These are phyloP conservation scores for Accipiter cooperii DNA, from an alignment of 2,113 vertebrate species.

Conservation along the genomic window DNA sequence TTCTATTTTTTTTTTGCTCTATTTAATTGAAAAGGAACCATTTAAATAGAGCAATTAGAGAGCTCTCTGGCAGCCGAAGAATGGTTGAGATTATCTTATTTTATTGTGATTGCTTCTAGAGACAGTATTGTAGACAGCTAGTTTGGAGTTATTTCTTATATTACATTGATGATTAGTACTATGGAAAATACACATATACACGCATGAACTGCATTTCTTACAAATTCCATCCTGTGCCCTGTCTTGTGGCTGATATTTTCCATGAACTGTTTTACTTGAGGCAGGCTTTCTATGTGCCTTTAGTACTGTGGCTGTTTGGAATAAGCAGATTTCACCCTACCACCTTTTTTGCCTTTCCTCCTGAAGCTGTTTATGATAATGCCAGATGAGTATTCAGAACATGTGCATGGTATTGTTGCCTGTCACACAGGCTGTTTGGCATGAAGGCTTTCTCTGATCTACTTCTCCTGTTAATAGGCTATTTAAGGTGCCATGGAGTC, in stretches of 20 bases:
- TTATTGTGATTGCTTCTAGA: constrained; percentile 11
- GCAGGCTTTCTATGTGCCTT: neutral
- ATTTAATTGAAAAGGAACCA: constrained; percentile 44
- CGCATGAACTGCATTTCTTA: neutral
- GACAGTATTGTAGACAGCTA: neutral
- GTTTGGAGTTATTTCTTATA: neutral
- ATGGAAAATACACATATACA: neutral
- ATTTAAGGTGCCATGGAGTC: neutral
- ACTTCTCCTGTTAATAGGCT: neutral
- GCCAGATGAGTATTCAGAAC: neutral
- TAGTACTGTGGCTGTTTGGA: neutral
- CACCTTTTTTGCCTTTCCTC: neutral
- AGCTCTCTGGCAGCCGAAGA: neutral
- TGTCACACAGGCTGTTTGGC: neutral
- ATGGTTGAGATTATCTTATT: constrained; percentile 7
- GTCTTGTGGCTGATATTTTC: neutral
- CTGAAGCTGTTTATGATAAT: neutral
- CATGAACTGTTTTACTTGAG: neutral
- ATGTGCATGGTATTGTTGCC: neutral
- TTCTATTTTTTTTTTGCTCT: neutral
- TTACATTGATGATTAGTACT: neutral
- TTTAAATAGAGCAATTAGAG: constrained; percentile 40
- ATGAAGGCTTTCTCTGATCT: neutral
- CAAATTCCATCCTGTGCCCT: no score
- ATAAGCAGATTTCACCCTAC: neutral